Evolutionary conservation across 2,888 invertebrate genomes (phyloP), one percentile per base, ranked within the genome.

Genomic region (Platypus cylindrus): DNA sequence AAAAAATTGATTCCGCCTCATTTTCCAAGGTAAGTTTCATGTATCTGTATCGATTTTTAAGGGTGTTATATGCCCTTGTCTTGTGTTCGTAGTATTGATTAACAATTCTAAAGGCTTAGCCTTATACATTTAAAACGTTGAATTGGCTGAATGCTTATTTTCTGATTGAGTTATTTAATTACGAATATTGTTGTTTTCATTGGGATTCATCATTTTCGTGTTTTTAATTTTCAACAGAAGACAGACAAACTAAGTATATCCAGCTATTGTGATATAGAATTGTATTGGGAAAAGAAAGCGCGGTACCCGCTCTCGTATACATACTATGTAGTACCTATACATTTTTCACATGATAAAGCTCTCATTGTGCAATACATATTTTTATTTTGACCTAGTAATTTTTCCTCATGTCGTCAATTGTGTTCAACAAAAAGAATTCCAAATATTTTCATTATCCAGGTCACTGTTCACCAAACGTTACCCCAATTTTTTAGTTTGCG

Each of bases 371-470:
- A 37, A 40, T 37, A n/a, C n/a, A n/a, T n/a, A n/a, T n/a, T n/a
- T n/a, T 39, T 39, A 30, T 39, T 32, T 30, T 43, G 45, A 45
- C 45, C 45, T 43, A 45, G 40, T 41, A 45, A 38, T 33, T 38
- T 36, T 42, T 45, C n/a, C n/a, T 37, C 38, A 44, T 48, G 45
- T 48, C 47, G 49, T 50, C 50, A 52, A 53, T 54, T 52, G n/a
- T n/a, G 15, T 27, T 27, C n/a, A n/a, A n/a, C 27, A 16, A 27
- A 20, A 27, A 54, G 58, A 57, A 59, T 60, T 59, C 45, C 38
- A 58, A 58, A 53, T 54, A 59, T 59, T 55, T 54, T 49, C 48
- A 48, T 51, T 38, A 41, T 36, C 30, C 36, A 32, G 41, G 41
- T 41, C 41, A 41, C 22, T 33, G 32, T 27, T 34, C 30, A 34